These are phyloP conservation scores for Tenebrio molitor DNA, from an alignment of 1,140 invertebrate species.

Conservation along the genomic window DNA sequence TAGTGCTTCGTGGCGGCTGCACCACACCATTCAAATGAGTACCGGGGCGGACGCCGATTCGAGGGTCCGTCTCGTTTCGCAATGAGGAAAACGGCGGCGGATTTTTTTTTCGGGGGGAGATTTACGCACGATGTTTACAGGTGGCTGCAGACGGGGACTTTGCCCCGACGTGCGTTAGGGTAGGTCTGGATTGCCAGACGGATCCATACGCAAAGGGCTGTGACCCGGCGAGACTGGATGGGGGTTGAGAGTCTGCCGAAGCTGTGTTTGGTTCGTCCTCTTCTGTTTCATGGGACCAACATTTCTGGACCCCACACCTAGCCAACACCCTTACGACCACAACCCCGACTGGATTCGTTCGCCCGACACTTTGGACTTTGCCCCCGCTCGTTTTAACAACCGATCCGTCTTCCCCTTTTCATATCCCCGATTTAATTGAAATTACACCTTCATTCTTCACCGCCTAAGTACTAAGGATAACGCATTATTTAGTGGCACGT, in stretches of 20 bases:
- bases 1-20: too few species aligned
- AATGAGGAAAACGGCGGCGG: constrained; percentile 3
- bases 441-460: neutral
- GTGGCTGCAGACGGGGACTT: constrained; percentile 55
- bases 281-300: neutral
- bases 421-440: constrained; percentile 4
- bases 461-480: neutral
- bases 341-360: constrained; percentile 1
- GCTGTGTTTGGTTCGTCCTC: constrained; percentile 26
- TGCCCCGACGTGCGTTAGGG: constrained; percentile 63
- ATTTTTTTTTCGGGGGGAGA: constrained; percentile 9
- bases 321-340: constrained; percentile 10
- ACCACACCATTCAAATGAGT: too few species aligned
- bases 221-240: constrained; percentile 48
- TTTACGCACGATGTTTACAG: constrained; percentile 36
- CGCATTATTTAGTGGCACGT: too few species aligned
- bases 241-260: constrained; percentile 28
- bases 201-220: constrained; percentile 61
- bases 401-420: constrained; percentile 17
- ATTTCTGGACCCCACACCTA: constrained; percentile 36
- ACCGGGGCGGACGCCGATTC: too few species aligned
- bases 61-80: too few species aligned
- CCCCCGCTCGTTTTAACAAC: constrained; percentile 19
- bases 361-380: constrained; percentile 2
- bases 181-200: constrained; percentile 67